A percentile compares a stretch with the other conserved stretches of the same genome.
Conservation (phyloP, 2,888 invertebrate genomes). For the Pharmacophagus antenor region DNA sequence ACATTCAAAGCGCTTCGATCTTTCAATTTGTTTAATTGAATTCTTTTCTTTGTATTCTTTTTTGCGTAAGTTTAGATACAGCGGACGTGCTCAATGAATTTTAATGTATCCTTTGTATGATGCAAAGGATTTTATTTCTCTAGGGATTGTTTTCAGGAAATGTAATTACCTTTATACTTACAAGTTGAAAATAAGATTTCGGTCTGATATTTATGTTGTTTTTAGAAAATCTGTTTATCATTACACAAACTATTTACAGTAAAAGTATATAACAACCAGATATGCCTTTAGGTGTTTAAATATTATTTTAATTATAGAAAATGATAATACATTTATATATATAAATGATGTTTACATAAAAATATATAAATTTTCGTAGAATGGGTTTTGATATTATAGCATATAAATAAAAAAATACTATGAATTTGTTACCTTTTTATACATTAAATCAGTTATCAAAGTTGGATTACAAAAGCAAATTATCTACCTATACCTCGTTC, state of each 20-base stretch:
- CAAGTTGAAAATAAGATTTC: not conserved
- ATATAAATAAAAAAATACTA: too few species aligned
- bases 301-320: too few species aligned
- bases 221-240: not conserved
- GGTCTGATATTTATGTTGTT: not conserved
- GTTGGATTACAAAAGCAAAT: slow-evolving; percentile 33
- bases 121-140: slow-evolving; percentile 4
- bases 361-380: too few species aligned
- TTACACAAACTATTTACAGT: too few species aligned
- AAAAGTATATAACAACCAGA: too few species aligned
- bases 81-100: slow-evolving; percentile 35
- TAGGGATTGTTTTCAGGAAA: slow-evolving; percentile 18
- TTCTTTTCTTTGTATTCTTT: slow-evolving; percentile 64
- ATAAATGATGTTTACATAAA: too few species aligned
- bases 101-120: slow-evolving; percentile 23
- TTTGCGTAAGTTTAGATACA: slow-evolving; percentile 48
- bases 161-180: slow-evolving; percentile 10
- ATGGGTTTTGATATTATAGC: too few species aligned
- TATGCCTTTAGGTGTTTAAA: too few species aligned
- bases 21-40: slow-evolving; percentile 77
- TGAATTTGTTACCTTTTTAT: not conserved
- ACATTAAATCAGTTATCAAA: slow-evolving; percentile 29
- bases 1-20: slow-evolving; percentile 54
- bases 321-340: too few species aligned
- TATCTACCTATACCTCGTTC: slow-evolving; percentile 52